Percentiles rank a stretch among this genome's conserved stretches.
Evolutionary conservation across 1,140 invertebrate genomes (phyloP).

Genomic region (Lethocerus indicus): DNA sequence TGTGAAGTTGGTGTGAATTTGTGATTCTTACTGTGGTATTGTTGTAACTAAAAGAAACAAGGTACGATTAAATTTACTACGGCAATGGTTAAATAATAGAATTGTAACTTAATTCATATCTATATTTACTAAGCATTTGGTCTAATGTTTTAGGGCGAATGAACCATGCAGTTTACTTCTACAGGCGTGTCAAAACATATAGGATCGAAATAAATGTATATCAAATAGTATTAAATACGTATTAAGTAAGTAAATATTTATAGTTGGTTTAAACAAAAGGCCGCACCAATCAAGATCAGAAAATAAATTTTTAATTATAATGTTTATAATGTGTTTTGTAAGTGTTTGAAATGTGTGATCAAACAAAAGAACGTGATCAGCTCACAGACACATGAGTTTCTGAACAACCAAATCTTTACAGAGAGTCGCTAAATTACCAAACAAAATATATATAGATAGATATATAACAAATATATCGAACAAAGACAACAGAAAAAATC

Average conservation of each 20-base stretch:
- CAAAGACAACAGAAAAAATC: too few relatives aligned
- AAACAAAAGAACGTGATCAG: too few relatives aligned
- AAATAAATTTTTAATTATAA: neutral
- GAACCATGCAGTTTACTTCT: conserved; percentile 11
- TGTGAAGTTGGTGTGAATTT: neutral
- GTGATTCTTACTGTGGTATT: neutral
- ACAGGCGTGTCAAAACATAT: conserved; percentile 16
- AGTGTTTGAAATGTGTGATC: too few relatives aligned
- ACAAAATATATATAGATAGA: too few relatives aligned
- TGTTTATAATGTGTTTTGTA: too few relatives aligned
- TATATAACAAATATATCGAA: too few relatives aligned
- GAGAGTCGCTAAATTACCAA: too few relatives aligned
- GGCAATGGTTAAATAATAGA: neutral
- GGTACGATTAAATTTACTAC: neutral
- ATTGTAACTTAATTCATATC: neutral
- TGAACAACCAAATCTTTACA: too few relatives aligned
- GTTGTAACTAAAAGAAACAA: neutral
- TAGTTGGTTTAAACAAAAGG: conserved; percentile 16
- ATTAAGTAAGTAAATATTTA: conserved; percentile 14
- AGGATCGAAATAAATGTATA: conserved; percentile 13
- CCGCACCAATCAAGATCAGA: conserved; percentile 6
- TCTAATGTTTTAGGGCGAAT: conserved; percentile 11
- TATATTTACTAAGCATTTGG: conserved; percentile 3
- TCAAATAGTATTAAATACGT: conserved; percentile 13
- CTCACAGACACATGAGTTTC: too few relatives aligned